Base-by-base conservation (phyloP, 2,888 invertebrate genomes). In the Tuta absoluta region DNA sequence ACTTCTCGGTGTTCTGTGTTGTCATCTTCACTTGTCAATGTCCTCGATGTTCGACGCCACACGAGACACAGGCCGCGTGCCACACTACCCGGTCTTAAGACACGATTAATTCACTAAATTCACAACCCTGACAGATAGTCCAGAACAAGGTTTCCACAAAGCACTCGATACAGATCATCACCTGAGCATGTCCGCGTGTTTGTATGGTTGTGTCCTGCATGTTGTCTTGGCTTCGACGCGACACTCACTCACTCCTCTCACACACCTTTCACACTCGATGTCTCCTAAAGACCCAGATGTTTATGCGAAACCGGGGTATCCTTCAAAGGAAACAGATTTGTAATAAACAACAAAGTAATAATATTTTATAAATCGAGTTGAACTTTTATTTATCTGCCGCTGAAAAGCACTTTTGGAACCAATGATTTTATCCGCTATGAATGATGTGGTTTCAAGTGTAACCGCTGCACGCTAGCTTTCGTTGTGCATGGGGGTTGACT, bases 391-490 rank as follows among this genome's bases (percentile, higher is more conserved):
- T 67, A 66, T 67, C 68, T 71, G 73, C 56, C 67, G 72, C 74
- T 78, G 80, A 80, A 78, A 78, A 82, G 81, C 82, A 83, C 80
- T 81, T 81, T 81, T 82, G 82, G 82, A 82, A 80, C 78, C 77
- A 67, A 70, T 66, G 75, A 80, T 75, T 78, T 80, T 80, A 75
- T 81, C 79, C 77, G 82, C 85, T 82, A 80, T 82, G 82, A 86
- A 89, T 82, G 83, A 86, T 83, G 84, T 87, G 88, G 82, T 88
- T 86, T 85, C 82, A 82, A 88, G 83, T 85, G 82, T 87, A 83
- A 82, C 74, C 84, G 88, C 89, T 91, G 91, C 91, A 91, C 91
- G 91, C 90, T 90, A 87, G 91, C 91, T 91, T 91, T 90, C 85
- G 85, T 91, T 91, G 87, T 91, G 91, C 91, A 91, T 91, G 91